Percentiles rank a stretch among this genome's conserved stretches.
These are phyloP conservation scores for Cryptocephalus primarius DNA, from an alignment of 2,888 invertebrate genomes.

Conservation along the genomic window DNA sequence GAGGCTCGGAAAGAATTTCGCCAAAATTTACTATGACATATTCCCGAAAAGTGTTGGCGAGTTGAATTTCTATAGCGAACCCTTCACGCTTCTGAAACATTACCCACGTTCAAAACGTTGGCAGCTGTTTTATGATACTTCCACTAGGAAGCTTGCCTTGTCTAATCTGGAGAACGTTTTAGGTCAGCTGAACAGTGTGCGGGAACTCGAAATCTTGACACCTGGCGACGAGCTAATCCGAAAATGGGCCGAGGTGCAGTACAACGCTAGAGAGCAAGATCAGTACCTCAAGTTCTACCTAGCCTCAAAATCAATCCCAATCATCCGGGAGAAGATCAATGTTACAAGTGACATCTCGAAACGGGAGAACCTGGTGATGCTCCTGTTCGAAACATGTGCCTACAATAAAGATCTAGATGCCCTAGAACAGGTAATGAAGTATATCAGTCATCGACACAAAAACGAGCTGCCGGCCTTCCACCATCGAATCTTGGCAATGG, in stretches of 20 bases:
- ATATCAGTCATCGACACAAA: constrained; percentile 11
- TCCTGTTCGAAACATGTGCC: constrained; percentile 9
- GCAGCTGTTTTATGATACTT: constrained; percentile 5
- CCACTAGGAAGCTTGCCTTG: constrained; percentile 2
- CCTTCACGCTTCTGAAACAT: constrained; percentile 1
- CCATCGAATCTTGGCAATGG: constrained; percentile 1
- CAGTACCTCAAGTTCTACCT: constrained; percentile 8
- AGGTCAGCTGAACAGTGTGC: not conserved
- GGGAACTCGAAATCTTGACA: not conserved
- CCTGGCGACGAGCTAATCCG: constrained; percentile 3
- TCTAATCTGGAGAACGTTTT: no score
- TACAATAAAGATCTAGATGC: constrained; percentile 11
- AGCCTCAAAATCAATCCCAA: constrained; percentile 6
- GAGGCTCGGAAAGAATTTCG: constrained; percentile 4
- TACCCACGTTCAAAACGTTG: constrained; percentile 9
- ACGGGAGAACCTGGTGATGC: constrained; percentile 7
- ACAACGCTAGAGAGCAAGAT: constrained; percentile 5
- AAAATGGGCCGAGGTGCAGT: constrained; percentile 9
- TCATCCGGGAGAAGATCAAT: constrained; percentile 13
- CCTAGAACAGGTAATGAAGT: constrained; percentile 12
- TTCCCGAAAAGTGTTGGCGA: constrained; percentile 5
- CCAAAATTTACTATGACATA: constrained; percentile 3
- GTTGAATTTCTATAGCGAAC: not conserved
- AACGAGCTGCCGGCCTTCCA: constrained; percentile 7
- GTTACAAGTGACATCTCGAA: constrained; percentile 9